Conservation (phyloP, 1,140 invertebrate species). For the Euura lappo region DNA sequence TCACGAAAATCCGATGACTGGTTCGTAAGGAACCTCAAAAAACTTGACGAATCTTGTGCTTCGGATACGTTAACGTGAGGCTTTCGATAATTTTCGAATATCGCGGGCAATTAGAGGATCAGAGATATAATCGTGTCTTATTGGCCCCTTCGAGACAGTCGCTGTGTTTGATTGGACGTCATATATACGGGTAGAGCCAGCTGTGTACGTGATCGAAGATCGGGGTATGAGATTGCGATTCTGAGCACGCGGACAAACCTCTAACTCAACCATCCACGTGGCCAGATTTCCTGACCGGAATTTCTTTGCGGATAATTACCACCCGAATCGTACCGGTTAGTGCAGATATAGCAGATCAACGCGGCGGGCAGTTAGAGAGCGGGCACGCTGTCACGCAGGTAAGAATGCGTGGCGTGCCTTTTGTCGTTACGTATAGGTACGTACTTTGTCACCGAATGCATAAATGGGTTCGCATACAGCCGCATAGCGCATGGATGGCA, state of each 20-base stretch:
- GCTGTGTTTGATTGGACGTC: not conserved
- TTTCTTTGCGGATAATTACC: not conserved
- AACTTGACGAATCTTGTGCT: too few relatives aligned
- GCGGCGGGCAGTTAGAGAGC: not conserved
- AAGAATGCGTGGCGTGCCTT: conserved; percentile 13
- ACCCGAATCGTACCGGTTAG: not conserved
- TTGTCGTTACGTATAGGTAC: not conserved
- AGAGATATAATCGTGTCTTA: not conserved
- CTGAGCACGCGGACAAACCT: not conserved
- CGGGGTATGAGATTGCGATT: not conserved
- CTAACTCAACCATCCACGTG: not conserved
- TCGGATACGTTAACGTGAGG: not conserved
- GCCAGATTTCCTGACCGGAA: not conserved
- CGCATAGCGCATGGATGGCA: conserved; percentile 14
- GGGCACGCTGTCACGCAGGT: not conserved
- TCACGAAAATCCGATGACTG: too few relatives aligned
- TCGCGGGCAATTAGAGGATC: not conserved
- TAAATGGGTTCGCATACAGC: conserved; percentile 13
- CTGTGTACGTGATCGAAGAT: not conserved
- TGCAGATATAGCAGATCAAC: not conserved
- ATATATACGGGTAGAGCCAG: not conserved
- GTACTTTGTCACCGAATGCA: conserved; percentile 5
- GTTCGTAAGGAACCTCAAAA: too few relatives aligned
- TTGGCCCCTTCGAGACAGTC: conserved; percentile 3
- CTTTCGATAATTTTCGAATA: not conserved